phyloP scores from a whole-genome alignment of 64 coral and sea anemone species.

The Dendrophyllia cribrosa region DNA sequence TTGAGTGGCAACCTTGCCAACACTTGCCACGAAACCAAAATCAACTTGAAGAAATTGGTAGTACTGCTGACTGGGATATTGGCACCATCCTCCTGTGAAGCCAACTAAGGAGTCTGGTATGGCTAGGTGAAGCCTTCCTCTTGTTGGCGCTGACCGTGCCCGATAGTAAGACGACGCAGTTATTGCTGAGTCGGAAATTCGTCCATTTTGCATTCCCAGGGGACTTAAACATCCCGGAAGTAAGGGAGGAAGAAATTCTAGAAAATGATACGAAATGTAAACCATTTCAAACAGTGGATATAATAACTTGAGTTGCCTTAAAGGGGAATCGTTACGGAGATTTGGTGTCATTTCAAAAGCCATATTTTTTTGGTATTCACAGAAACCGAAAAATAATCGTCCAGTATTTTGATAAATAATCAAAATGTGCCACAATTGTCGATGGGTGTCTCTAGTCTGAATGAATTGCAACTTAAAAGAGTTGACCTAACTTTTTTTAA shows the following conservation, averaged over 20 bases:
- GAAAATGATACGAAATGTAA: not conserved
- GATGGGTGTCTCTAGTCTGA: too few species aligned
- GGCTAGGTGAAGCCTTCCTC: slow-evolving; percentile 38
- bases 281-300: not conserved
- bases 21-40: not conserved
- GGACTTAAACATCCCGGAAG: slow-evolving; percentile 2
- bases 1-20: slow-evolving; percentile 58
- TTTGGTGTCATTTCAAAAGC: too few species aligned
- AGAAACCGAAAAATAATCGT: too few species aligned
- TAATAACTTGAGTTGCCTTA: too few species aligned
- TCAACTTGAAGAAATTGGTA: slow-evolving; percentile 40
- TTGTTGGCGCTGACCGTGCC: slow-evolving; percentile 4
- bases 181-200: slow-evolving; percentile 45
- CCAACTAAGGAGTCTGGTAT: not conserved
- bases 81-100: slow-evolving; percentile 61
- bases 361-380: too few species aligned
- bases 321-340: too few species aligned
- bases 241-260: slow-evolving; percentile 40
- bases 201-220: slow-evolving; percentile 56
- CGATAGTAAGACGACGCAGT: slow-evolving; percentile 45
- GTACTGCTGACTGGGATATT: not conserved
- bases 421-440: too few species aligned
- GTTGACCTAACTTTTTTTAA: too few species aligned
- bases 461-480: too few species aligned
- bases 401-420: too few species aligned